Percentiles rank a stretch among this genome's conserved stretches.
Evolutionary conservation across 2,888 invertebrate species (phyloP).

Genomic region (Stenurella melanura): DNA sequence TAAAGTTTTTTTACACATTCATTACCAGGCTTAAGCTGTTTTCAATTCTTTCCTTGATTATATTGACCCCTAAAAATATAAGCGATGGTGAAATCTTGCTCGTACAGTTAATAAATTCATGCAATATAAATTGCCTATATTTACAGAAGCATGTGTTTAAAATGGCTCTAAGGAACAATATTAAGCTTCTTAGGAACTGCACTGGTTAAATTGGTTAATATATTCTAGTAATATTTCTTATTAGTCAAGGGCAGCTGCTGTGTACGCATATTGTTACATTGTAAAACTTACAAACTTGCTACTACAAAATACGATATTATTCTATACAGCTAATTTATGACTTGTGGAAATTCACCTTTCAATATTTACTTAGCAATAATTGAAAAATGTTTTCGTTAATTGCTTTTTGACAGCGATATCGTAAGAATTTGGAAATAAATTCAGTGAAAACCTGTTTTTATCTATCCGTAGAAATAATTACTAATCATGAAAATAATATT

Average conservation of each 20-base stretch:
- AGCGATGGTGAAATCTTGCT: constrained; percentile 9
- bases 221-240: constrained; percentile 72
- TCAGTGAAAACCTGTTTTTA: neutral
- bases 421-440: neutral
- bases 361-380: neutral
- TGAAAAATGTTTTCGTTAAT: neutral
- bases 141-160: constrained; percentile 42
- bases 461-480: neutral
- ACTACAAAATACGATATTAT: constrained; percentile 12
- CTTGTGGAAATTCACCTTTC: constrained; percentile 1
- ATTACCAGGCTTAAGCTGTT: too few species aligned
- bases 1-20: too few species aligned
- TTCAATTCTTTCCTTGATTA: too few species aligned
- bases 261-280: constrained; percentile 61
- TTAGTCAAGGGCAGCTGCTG: constrained; percentile 73
- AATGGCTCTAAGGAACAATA: constrained; percentile 40
- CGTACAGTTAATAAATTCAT: constrained; percentile 13
- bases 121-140: constrained; percentile 35
- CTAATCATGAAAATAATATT: neutral
- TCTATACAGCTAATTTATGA: constrained; percentile 14
- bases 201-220: constrained; percentile 55
- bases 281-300: constrained; percentile 50
- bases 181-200: constrained; percentile 40
- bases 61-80: neutral
- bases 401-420: neutral